Base-by-base conservation (phyloP, 2,797 vertebrate genomes). In the Cetoscarus ocellatus region DNA sequence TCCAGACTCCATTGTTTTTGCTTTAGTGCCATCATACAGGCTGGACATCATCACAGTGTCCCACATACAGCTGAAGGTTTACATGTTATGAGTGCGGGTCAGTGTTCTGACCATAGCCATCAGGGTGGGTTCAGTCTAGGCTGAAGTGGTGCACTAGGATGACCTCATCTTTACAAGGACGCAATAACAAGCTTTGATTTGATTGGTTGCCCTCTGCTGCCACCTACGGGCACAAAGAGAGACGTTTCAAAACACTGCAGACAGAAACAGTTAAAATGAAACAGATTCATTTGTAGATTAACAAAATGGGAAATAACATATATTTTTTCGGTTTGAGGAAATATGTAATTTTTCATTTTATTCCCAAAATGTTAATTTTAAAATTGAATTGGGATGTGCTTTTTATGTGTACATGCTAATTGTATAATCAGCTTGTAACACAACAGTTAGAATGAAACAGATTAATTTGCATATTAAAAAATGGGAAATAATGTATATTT, bases 101-200 rank as follows among this genome's bases (percentile, higher is more conserved):
- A 27, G 55, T 64, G 66, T 38, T 71, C 36, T 68, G 67, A 50
- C 35, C 58, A 47, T 68, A 61, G 67, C 11, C 76, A 64, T 80
- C 61, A 76, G 73, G 73, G 56, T 4, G 63, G 70, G 71, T 54
- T 77, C 27, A 68, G 79, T 82, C 73, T 70, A 62, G 39, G 62
- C 71, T 88, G 73, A 74, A 87, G 70, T 87, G 82, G 66, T 90
- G 91, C 87, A 90, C 86, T 56, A 80, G 69, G 67, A 91, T 91
- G 91, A 93, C 86, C 91, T 92, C 90, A 93, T 90, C 82, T 55
- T 75, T 69, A 49, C 44, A 82, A 59, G 75, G 78, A 85, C 58
- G 66, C 82, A 84, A 82, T 73, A 86, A 81, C 78, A 78, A 82
- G 59, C n/a, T 35, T 10, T 44, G 38, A 50, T 36, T 1, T 12